Percentiles rank a stretch among this genome's conserved stretches.
Evolutionary conservation across 2,888 invertebrate genomes (phyloP).

Genomic region (Ernsta delagoae): DNA sequence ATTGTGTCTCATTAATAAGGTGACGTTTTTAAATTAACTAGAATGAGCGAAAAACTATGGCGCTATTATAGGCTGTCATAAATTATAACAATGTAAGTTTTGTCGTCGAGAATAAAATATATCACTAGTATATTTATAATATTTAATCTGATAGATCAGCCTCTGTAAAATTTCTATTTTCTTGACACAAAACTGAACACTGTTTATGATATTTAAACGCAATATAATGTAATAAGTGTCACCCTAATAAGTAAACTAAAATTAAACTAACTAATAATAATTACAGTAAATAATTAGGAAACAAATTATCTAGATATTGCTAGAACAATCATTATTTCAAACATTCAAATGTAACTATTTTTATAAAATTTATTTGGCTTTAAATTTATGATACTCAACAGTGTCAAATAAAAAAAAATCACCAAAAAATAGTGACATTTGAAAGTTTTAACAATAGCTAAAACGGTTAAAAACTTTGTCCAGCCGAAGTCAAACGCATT

Average conservation of each 20-base stretch:
- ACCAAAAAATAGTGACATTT: slow-evolving; percentile 19
- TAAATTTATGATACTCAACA: background rate
- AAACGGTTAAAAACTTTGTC: slow-evolving; percentile 11
- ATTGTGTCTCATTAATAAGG: slow-evolving; percentile 39
- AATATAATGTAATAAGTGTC: slow-evolving; percentile 13
- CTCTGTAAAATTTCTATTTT: background rate
- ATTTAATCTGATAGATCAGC: background rate
- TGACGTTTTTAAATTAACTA: slow-evolving; percentile 37
- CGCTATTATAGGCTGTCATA: too few species aligned
- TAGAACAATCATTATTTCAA: slow-evolving; percentile 41
- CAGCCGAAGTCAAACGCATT: slow-evolving; percentile 26
- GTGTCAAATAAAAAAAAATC: background rate
- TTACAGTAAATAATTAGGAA: slow-evolving; percentile 35
- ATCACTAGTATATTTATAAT: too few species aligned
- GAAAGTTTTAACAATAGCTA: slow-evolving; percentile 12
- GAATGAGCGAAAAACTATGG: background rate
- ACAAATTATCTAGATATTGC: slow-evolving; percentile 41
- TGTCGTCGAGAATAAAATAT: background rate
- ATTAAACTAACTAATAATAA: slow-evolving; percentile 36
- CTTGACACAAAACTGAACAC: background rate
- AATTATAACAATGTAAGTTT: too few species aligned
- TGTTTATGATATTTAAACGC: background rate
- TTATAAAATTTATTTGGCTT: background rate
- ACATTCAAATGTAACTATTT: slow-evolving; percentile 23
- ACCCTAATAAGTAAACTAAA: slow-evolving; percentile 45